Conservation (phyloP, 2,113 vertebrate genomes). For the Callionymus lyra region DNA sequence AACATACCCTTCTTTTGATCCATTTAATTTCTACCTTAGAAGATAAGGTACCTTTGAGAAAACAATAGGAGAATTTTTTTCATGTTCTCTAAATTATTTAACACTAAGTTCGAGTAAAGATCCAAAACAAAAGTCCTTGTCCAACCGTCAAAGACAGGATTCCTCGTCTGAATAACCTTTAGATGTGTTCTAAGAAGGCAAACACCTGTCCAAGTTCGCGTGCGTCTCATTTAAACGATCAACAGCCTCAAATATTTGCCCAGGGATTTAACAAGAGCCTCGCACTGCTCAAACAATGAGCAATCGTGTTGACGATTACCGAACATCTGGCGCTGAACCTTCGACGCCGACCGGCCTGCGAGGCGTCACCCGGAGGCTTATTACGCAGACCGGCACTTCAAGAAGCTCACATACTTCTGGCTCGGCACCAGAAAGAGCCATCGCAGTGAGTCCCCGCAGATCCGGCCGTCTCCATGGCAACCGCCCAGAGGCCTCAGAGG, state of each 20-base stretch:
- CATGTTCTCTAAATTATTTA: too few species aligned
- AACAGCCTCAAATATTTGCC: too few species aligned
- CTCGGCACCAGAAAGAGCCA: slow-evolving; percentile 15
- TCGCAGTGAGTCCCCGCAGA: slow-evolving; percentile 16
- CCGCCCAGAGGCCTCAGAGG: slow-evolving; percentile 47
- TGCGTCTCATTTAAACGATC: too few species aligned
- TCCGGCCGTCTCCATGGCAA: slow-evolving; percentile 53
- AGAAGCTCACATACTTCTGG: slow-evolving; percentile 15
- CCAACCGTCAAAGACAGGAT: too few species aligned
- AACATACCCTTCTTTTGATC: too few species aligned
- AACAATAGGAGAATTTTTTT: too few species aligned
- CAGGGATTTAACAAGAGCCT: background rate
- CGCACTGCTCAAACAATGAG: slow-evolving; percentile 20
- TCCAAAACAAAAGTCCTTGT: too few species aligned
- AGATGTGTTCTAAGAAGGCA: background rate
- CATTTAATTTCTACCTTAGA: too few species aligned
- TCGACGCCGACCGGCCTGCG: slow-evolving; percentile 16
- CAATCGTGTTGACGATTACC: slow-evolving; percentile 27
- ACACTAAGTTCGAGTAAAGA: too few species aligned
- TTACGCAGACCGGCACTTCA: slow-evolving; percentile 18
- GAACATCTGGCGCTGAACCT: slow-evolving; percentile 41
- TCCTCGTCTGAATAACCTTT: too few species aligned
- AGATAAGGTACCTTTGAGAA: too few species aligned
- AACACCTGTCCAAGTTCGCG: background rate
- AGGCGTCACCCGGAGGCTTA: slow-evolving; percentile 9